These are phyloP conservation scores for Stenichneumon culpator DNA, from an alignment of 2,888 invertebrate species.

Conservation along the genomic window DNA sequence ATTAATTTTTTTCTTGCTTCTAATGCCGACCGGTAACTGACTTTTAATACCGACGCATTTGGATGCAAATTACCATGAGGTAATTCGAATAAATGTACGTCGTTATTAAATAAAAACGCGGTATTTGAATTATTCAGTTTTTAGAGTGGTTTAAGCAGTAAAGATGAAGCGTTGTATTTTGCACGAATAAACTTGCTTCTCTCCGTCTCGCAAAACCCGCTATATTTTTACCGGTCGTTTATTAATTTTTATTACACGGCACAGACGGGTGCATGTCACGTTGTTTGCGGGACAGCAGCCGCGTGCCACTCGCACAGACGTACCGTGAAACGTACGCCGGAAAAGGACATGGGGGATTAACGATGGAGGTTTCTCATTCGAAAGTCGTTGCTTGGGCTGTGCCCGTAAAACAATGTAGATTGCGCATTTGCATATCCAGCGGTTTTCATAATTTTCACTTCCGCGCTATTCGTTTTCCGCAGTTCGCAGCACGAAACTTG, in stretches of 20 bases:
- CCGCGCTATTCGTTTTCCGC: constrained; percentile 1
- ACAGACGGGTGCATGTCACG: neutral
- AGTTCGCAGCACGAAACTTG: neutral
- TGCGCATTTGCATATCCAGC: neutral
- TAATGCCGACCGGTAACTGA: neutral
- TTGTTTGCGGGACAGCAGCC: neutral
- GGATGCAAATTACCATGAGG: neutral
- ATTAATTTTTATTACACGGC: constrained; percentile 4
- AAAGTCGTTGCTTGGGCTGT: neutral
- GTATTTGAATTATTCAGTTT: constrained; percentile 2
- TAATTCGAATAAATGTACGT: neutral
- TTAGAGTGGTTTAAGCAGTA: neutral
- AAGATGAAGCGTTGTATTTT: neutral
- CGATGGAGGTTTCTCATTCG: neutral
- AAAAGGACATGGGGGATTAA: constrained; percentile 2
- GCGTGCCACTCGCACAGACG: neutral
- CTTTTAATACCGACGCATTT: neutral
- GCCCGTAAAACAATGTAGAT: constrained; percentile 2
- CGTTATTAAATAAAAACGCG: constrained; percentile 4
- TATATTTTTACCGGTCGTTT: neutral
- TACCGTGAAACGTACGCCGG: neutral
- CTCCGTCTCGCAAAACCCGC: neutral
- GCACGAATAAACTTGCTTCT: neutral
- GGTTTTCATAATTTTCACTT: constrained; percentile 5
- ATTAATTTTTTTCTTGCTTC: neutral